Evolutionary conservation across 2,797 vertebrate genomes (phyloP).

Genomic region (Setipinna tenuifilis): DNA sequence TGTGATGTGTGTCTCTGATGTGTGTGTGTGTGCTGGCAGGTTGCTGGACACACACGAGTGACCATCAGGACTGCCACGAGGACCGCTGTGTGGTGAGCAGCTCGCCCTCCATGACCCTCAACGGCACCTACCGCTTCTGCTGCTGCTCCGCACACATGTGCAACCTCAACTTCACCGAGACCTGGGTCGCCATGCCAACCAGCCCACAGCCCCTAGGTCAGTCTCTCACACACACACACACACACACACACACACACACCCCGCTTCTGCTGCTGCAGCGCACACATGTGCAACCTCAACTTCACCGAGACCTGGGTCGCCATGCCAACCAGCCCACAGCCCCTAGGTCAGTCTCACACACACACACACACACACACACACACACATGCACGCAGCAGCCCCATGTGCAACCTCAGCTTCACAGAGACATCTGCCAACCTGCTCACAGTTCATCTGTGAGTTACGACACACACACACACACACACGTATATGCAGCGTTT

Average conservation of each 20-base stretch:
- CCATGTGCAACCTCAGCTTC: too few relatives aligned
- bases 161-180: conserved; percentile 92
- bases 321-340: conserved; percentile 75
- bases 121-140: conserved; percentile 90
- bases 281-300: conserved; percentile 81
- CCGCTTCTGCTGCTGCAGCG: too few relatives aligned
- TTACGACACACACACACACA: too few relatives aligned
- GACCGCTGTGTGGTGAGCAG: conserved; percentile 88
- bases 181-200: conserved; percentile 77
- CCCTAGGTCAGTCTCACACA: conserved; percentile 73
- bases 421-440: too few relatives aligned
- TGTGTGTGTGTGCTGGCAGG: conserved; percentile 68
- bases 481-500: too few relatives aligned
- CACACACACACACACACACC: background rate
- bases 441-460: too few relatives aligned
- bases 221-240: conserved; percentile 51
- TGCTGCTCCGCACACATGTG: conserved; percentile 91
- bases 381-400: background rate
- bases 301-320: conserved; percentile 87
- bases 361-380: conserved; percentile 16
- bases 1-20: background rate
- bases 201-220: conserved; percentile 80
- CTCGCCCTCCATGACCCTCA: conserved; percentile 84
- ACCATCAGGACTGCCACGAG: conserved; percentile 86
- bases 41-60: conserved; percentile 89